Evolutionary conservation across 2,797 vertebrate species (phyloP).

Genomic region (Darevskia nairensis): DNA sequence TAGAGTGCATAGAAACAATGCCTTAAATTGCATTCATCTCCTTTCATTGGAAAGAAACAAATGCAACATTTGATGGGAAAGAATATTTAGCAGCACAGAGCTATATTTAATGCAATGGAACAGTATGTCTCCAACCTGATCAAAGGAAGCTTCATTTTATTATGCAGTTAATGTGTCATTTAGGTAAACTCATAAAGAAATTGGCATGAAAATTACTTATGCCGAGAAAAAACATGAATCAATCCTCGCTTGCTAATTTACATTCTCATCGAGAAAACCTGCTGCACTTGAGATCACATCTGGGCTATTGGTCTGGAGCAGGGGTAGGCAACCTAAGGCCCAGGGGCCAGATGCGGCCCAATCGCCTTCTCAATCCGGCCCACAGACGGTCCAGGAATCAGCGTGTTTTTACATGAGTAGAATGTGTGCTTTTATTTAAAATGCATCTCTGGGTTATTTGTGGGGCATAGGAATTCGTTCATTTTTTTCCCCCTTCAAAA

Average conservation of each 20-base stretch:
- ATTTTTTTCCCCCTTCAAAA: too few species aligned
- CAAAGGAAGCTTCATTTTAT: constrained; percentile 6
- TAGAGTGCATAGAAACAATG: constrained; percentile 12
- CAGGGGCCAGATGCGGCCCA: too few species aligned
- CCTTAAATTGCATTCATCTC: not conserved
- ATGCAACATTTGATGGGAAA: not conserved
- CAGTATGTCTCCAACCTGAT: not conserved
- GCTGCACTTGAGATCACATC: not conserved
- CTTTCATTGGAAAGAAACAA: not conserved
- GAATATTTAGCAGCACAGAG: not conserved
- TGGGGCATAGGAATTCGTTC: too few species aligned
- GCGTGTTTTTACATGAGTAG: too few species aligned
- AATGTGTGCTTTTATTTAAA: too few species aligned
- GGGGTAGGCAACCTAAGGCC: too few species aligned
- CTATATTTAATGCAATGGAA: not conserved
- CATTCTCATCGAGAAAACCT: not conserved
- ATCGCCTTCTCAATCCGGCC: too few species aligned
- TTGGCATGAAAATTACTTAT: constrained; percentile 6
- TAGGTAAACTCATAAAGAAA: constrained; percentile 21
- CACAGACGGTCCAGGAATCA: too few species aligned
- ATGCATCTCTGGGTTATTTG: too few species aligned
- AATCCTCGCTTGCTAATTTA: not conserved
- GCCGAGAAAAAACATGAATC: not conserved
- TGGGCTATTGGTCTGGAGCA: not conserved
- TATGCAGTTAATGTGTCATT: constrained; percentile 2